Evolutionary conservation across 2,888 invertebrate genomes (phyloP).

Genomic region (Ypsolopha sequella): DNA sequence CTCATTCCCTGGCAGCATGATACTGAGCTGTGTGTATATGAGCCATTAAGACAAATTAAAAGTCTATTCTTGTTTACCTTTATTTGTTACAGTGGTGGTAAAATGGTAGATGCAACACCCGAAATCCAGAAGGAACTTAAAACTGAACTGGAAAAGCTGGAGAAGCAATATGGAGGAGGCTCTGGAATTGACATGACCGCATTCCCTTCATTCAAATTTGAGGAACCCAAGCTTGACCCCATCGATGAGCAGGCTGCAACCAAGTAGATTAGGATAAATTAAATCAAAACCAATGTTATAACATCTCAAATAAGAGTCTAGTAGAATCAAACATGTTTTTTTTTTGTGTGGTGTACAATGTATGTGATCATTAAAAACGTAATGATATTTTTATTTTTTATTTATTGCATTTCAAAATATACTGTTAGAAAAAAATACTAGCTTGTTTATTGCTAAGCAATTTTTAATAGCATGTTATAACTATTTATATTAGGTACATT

Average conservation of each 20-base stretch:
- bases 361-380: constrained; percentile 21
- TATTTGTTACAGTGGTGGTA: constrained; percentile 75
- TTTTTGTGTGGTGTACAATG: background rate
- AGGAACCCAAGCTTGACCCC: constrained; percentile 78
- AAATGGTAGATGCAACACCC: constrained; percentile 85
- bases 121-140: constrained; percentile 81
- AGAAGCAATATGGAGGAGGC: constrained; percentile 82
- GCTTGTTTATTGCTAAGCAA: too few species aligned
- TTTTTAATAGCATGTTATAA: too few species aligned
- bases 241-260: constrained; percentile 58
- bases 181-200: constrained; percentile 87
- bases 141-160: constrained; percentile 84
- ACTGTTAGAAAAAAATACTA: too few species aligned
- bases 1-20: too few species aligned
- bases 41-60: too few species aligned
- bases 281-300: background rate
- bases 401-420: constrained; percentile 2
- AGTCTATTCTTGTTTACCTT: background rate
- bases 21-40: too few species aligned
- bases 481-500: too few species aligned
- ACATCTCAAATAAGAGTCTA: background rate
- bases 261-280: constrained; percentile 28
- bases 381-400: constrained; percentile 16
- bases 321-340: background rate
- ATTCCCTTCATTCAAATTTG: constrained; percentile 89